These are phyloP conservation scores for Drosophila santomea DNA, from an alignment of 1,140 invertebrate species.

Conservation along the genomic window DNA sequence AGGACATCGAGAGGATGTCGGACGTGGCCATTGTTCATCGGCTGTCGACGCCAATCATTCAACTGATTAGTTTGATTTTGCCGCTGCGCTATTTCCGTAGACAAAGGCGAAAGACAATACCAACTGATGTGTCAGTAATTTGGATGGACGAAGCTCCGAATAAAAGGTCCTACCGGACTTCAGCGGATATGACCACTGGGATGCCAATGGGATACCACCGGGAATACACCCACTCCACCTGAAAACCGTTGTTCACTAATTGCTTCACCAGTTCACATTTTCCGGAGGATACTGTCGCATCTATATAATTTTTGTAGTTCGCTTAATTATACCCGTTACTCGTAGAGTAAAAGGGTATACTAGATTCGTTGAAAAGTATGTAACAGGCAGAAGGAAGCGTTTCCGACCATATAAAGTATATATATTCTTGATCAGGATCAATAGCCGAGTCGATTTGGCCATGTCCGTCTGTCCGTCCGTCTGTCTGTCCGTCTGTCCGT, in stretches of 20 bases:
- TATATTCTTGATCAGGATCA: no score
- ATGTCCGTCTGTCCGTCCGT: no score
- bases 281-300: constrained; percentile 20
- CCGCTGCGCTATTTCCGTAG: constrained; percentile 72
- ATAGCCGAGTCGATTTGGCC: no score
- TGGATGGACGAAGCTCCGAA: constrained; percentile 9
- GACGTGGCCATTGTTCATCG: constrained; percentile 60
- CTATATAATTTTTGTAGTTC: constrained; percentile 1
- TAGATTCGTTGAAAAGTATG: no score
- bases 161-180: constrained; percentile 45
- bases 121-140: constrained; percentile 76
- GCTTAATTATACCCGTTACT: no score
- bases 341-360: no score
- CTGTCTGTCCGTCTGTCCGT: no score
- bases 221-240: constrained; percentile 8
- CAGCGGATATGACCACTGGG: constrained; percentile 57
- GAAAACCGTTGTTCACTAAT: constrained; percentile 48
- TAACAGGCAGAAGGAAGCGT: no score
- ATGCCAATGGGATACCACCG: neutral
- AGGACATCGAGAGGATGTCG: constrained; percentile 13
- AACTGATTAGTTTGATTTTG: constrained; percentile 81
- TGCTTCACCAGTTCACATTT: constrained; percentile 62
- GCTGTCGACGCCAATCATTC: constrained; percentile 73
- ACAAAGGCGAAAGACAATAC: constrained; percentile 56
- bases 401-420: no score